Evolutionary conservation across 2,113 vertebrate species (phyloP).

Genomic region (Melozone crissalis): DNA sequence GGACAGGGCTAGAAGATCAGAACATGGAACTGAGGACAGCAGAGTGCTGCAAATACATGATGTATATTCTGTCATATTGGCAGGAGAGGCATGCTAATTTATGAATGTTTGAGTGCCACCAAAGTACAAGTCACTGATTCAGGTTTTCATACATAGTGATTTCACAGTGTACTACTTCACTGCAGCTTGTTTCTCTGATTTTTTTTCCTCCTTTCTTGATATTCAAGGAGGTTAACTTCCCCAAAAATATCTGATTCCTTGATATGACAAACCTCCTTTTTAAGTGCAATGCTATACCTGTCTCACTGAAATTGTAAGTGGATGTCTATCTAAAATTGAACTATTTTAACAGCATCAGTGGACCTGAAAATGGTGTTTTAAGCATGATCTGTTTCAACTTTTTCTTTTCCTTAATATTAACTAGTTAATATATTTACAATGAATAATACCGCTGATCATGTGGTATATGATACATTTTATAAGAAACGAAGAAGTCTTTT

Average conservation of each 20-base stretch:
- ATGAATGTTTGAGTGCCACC: neutral
- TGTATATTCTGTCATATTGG: neutral
- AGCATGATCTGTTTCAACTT: neutral
- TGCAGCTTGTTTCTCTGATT: neutral
- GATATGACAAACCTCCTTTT: neutral
- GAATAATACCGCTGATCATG: neutral
- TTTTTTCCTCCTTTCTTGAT: neutral
- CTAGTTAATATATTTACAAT: neutral
- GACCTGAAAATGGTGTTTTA: neutral
- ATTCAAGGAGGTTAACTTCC: neutral
- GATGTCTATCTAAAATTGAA: neutral
- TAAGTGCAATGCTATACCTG: neutral
- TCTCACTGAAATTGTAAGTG: neutral
- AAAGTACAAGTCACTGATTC: neutral
- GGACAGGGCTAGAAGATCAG: neutral
- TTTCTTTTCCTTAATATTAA: neutral
- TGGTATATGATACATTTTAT: neutral
- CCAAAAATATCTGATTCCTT: neutral
- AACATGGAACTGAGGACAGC: neutral
- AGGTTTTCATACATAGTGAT: fast-evolving
- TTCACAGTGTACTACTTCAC: neutral
- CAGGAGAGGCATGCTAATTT: neutral
- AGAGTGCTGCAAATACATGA: neutral
- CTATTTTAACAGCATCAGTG: neutral
- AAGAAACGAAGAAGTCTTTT: neutral